phyloP scores from a whole-genome alignment of 2,113 vertebrate genomes.

The Brachypteracias leptosomus region DNA sequence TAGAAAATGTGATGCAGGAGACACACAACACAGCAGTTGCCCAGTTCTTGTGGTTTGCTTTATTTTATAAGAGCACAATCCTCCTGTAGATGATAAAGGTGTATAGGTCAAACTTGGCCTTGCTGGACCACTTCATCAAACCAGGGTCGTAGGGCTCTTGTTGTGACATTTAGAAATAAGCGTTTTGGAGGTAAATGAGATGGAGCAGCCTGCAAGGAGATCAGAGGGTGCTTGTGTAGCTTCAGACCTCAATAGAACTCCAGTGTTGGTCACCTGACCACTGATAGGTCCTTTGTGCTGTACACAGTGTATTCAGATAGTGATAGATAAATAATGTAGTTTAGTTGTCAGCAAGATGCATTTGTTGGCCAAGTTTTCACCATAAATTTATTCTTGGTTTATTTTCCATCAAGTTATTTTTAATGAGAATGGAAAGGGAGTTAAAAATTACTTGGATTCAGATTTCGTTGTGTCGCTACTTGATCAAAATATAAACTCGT shows the following conservation, averaged over 20 bases:
- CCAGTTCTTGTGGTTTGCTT: not conserved
- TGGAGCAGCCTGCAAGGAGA: not conserved
- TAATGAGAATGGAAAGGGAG: slow-evolving; percentile 37
- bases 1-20: not conserved
- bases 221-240: not conserved
- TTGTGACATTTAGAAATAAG: not conserved
- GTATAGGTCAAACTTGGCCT: not conserved
- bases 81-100: not conserved
- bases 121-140: not conserved
- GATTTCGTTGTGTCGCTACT: slow-evolving; percentile 37
- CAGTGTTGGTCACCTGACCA: not conserved
- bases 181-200: not conserved
- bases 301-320: not conserved
- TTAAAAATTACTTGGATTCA: slow-evolving; percentile 41
- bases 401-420: slow-evolving; percentile 13
- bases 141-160: not conserved
- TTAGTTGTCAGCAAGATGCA: not conserved
- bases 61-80: not conserved
- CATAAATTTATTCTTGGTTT: slow-evolving; percentile 8
- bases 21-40: not conserved
- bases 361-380: not conserved
- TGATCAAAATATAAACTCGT: slow-evolving; percentile 36
- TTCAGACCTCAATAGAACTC: not conserved
- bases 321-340: not conserved
- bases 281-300: not conserved